Percentiles rank a stretch among this genome's conserved stretches.
These are phyloP conservation scores for Bicyclus anynana DNA, from an alignment of 1,140 invertebrate genomes.

Conservation along the genomic window DNA sequence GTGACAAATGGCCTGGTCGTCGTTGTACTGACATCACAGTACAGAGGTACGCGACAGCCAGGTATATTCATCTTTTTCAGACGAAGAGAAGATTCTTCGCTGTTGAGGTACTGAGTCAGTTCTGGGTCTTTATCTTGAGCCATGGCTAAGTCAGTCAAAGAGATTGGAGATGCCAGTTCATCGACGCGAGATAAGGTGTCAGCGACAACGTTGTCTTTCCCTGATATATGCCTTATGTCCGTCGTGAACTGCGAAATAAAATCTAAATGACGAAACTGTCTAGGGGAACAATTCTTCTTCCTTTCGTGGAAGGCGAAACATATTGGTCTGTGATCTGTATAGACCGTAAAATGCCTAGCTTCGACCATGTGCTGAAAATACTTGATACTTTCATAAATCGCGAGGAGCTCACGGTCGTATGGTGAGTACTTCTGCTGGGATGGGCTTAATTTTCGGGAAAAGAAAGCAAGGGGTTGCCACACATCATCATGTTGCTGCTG, in stretches of 20 bases:
- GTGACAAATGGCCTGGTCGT: constrained; percentile 10
- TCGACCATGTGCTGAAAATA: constrained; percentile 8
- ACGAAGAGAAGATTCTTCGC: constrained; percentile 3
- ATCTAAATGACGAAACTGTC: constrained; percentile 6
- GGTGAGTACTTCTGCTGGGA: neutral
- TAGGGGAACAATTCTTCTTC: no score
- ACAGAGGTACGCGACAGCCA: no score
- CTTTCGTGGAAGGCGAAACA: neutral
- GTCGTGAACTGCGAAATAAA: constrained; percentile 15
- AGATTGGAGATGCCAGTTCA: constrained; percentile 6
- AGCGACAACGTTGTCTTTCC: constrained; percentile 11
- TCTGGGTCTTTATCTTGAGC: constrained; percentile 12
- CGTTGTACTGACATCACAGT: no score
- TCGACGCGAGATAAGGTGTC: constrained; percentile 10
- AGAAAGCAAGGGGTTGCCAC: neutral
- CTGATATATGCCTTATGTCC: constrained; percentile 8
- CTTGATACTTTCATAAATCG: neutral
- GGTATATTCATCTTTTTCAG: constrained; percentile 8
- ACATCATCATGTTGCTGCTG: no score
- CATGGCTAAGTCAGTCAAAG: neutral
- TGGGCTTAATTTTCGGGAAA: neutral
- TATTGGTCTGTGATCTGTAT: constrained; percentile 10
- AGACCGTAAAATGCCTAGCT: no score
- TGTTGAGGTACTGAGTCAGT: neutral
- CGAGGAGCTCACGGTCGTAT: no score